These are phyloP conservation scores for Tupiocoris notatus DNA, from an alignment of 2,888 invertebrate species.

Conservation along the genomic window DNA sequence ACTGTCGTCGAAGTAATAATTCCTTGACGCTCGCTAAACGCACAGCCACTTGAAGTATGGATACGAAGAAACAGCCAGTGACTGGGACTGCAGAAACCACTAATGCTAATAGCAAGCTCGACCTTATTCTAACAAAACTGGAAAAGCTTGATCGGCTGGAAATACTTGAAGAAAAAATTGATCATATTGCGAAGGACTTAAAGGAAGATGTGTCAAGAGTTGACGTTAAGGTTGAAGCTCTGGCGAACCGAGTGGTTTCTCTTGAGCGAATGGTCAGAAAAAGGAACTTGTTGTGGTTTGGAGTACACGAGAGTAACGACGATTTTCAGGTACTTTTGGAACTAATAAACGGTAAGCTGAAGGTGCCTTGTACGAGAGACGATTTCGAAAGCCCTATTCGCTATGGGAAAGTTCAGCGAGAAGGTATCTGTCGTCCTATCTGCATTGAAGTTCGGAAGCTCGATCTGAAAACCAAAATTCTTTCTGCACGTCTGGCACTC, in stretches of 20 bases:
- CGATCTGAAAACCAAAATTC: constrained; percentile 14
- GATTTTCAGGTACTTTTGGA: neutral
- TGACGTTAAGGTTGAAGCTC: neutral
- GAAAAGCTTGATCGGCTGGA: neutral
- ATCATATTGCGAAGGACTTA: neutral
- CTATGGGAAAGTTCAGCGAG: neutral
- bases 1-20: too few relatives aligned
- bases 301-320: neutral
- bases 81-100: too few relatives aligned
- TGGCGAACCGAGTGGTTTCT: neutral
- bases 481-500: constrained; percentile 1
- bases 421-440: neutral
- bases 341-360: neutral
- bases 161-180: too few relatives aligned
- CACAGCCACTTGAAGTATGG: too few relatives aligned
- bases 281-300: neutral
- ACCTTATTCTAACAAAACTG: neutral
- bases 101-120: neutral
- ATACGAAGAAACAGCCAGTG: too few relatives aligned
- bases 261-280: neutral
- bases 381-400: neutral
- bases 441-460: constrained; percentile 15
- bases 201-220: neutral
- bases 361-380: neutral
- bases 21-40: too few relatives aligned